Base-by-base conservation (phyloP, 1,140 invertebrate genomes). In the Centruroides sculpturatus region DNA sequence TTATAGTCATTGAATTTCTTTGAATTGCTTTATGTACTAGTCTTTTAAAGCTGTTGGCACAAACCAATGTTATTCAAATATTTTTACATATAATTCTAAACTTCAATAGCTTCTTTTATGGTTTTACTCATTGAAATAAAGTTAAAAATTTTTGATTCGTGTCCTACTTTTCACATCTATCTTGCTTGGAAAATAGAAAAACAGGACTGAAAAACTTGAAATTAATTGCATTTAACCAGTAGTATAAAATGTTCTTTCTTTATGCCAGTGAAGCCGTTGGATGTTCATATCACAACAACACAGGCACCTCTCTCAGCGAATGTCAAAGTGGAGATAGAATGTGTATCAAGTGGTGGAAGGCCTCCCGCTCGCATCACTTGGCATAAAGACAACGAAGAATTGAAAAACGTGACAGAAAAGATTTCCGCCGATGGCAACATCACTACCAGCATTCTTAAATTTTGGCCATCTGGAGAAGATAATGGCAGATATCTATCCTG, bases 301-400 rank as follows among this genome's bases (percentile, higher is more conserved):
- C 74, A 79, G 59, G 72, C 69, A 59, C 75, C 79, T 3, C 77
- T 89, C 61, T 81, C 84, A 46, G 85, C 86, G 3, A 87, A 86
- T 62, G 80, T 83, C 56, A 77, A 82, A 34, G 89, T 88, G 71
- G 82, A 87, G 71, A 79, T 92, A 23, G 78, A 80, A 57, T 93
- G 90, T 71, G 82, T 87, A 70, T 87, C 87, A 4, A 81, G 82
- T 9, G 90, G 89, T 54, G 89, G 87, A 8, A 78, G 87, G 60
- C 90, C 90, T 52, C 82, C 86, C 3, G 87, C 89, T 35, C 80
- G 86, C 68, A 85, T 93, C 68, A 86, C 87, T 1, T 92, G 89
- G 89, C 88, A 88, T 70, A 82, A 84, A 46, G 83, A 81, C 6
- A 80, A 81, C 61, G 78, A 78, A 68, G 83, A 57, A 34, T n/a